These are phyloP conservation scores for Oophaga sylvatica DNA, from an alignment of 2,797 vertebrate genomes.

Conservation along the genomic window DNA sequence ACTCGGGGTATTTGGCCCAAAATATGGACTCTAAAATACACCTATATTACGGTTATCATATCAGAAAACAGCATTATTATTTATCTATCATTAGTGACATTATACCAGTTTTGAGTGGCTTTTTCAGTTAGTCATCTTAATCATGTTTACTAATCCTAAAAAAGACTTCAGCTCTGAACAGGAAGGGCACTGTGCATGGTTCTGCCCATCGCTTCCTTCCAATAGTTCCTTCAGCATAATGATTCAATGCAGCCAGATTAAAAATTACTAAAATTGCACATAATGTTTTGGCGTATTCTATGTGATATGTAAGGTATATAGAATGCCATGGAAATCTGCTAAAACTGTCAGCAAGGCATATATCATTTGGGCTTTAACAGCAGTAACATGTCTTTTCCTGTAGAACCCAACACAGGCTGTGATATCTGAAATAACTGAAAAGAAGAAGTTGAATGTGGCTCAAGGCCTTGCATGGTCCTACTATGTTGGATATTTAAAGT, in stretches of 20 bases:
- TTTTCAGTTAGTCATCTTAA: too few relatives aligned
- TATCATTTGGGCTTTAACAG: not conserved
- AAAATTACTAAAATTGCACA: not conserved
- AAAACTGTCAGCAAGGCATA: not conserved
- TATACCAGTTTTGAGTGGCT: too few relatives aligned
- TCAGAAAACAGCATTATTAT: too few relatives aligned
- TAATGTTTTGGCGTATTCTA: not conserved
- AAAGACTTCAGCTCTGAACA: not conserved
- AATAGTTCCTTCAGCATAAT: not conserved
- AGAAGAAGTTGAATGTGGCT: constrained; percentile 82
- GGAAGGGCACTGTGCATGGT: not conserved
- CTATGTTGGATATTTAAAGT: constrained; percentile 84
- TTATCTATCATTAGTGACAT: too few relatives aligned
- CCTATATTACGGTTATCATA: too few relatives aligned
- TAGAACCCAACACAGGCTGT: constrained; percentile 78
- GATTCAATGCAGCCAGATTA: not conserved
- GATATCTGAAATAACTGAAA: constrained; percentile 82
- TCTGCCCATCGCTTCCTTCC: not conserved
- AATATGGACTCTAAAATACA: too few relatives aligned
- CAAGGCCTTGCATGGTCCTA: constrained; percentile 91
- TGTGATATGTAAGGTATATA: not conserved
- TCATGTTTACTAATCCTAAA: too few relatives aligned
- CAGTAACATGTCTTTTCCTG: constrained; percentile 1
- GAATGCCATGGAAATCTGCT: not conserved
- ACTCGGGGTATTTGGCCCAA: too few relatives aligned